Base-by-base conservation (phyloP, 2,113 vertebrate species). In the Ciconia stormi region DNA sequence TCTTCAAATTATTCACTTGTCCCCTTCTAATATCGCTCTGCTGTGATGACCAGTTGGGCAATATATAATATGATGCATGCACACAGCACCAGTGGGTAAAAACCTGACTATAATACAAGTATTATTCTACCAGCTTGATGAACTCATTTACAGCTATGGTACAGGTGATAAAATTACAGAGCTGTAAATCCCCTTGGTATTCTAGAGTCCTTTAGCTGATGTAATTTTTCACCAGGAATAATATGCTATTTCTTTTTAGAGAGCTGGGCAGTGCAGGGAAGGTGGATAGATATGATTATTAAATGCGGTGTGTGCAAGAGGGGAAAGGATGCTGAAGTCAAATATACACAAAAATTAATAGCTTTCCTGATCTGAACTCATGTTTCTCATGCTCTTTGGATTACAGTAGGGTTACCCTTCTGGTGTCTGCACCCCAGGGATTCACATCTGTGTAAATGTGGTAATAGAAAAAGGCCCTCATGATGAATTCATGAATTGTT, bases 401-500 rank as follows among this genome's bases (percentile, higher is more conserved):
- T 97, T 97, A 93, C 81, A 97, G 94, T 95, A 95, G 90, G 97
- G 98, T 96, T 95, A 98, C 97, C 95, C 97, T 98, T 98, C 95
- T 97, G 95, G 96, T 93, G 93, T 96, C 97, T 98, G 97, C 97
- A 97, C 98, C 92, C 98, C 97, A 58, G 95, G 97, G 98, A 98
- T 98, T 98, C 98, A 98, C 98, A 98, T 98, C 98, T 98, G 98
- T 97, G 97, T 93, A 97, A 98, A 98, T 92, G 93, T 96, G 96
- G 98, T 97, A 95, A 95, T 96, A 97, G 98, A 96, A 98, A 95
- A 98, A 98, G 97, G 91, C 96, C 93, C 70, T 95, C 55, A 2
- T 85, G 96, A 98, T 98, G 98, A 98, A 98, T 98, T 97, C 98
- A 97, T 91, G 97, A 96, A 98, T 98, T 98, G 98, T 98, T 98